Percentiles rank a stretch among this genome's conserved stretches.
phyloP scores from a whole-genome alignment of 2,113 vertebrate genomes.

The Lota lota region DNA sequence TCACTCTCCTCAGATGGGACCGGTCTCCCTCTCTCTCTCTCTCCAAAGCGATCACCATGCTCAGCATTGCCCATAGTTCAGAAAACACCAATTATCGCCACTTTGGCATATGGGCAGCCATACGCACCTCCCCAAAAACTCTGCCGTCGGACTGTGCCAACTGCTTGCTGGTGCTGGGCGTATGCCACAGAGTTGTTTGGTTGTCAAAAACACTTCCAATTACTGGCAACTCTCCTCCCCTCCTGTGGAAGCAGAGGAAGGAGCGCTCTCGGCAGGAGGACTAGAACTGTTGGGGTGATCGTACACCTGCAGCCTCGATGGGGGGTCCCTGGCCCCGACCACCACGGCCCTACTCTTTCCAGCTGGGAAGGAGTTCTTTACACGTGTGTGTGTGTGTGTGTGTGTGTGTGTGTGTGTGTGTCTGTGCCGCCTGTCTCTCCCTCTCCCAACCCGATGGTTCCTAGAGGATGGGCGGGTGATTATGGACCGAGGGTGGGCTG shows the following conservation, averaged over 20 bases:
- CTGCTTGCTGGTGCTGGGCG: conserved; percentile 63
- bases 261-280: conserved; percentile 24
- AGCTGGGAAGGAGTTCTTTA: conserved; percentile 34
- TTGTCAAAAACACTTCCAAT: conserved; percentile 65
- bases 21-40: neutral
- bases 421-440: conserved; percentile 41
- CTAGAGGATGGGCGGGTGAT: conserved; percentile 11
- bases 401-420: conserved; percentile 17
- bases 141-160: conserved; percentile 69
- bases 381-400: conserved; percentile 1
- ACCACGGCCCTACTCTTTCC: conserved; percentile 29
- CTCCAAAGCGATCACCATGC: conserved; percentile 4
- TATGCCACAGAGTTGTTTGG: conserved; percentile 38
- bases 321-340: conserved; percentile 54
- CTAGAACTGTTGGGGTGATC: conserved; percentile 29
- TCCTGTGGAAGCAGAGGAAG: conserved; percentile 29
- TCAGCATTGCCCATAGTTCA: conserved; percentile 48
- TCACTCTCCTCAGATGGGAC: conserved; percentile 18
- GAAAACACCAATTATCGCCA: conserved; percentile 66
- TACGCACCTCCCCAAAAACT: conserved; percentile 11
- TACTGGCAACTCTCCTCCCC: conserved; percentile 48
- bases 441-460: conserved; percentile 37
- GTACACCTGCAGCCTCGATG: conserved; percentile 59
- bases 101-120: conserved; percentile 68
- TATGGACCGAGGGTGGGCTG: conserved; percentile 32